Base-by-base conservation (phyloP, 2,888 invertebrate genomes). In the Drosophila emarginata region DNA sequence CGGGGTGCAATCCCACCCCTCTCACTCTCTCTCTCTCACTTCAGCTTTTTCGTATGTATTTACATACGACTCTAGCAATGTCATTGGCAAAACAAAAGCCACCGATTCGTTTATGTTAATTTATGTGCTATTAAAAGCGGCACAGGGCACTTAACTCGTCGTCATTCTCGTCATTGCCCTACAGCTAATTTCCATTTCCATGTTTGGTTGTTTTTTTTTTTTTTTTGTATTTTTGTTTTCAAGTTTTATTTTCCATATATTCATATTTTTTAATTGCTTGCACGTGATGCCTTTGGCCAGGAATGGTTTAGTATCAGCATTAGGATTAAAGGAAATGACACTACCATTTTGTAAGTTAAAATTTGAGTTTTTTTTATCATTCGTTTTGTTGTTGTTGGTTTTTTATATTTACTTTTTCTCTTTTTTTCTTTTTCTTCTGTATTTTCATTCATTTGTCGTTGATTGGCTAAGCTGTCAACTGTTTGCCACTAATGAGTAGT, bases 71-170 rank as follows among this genome's bases (percentile, higher is more conserved):
- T 78, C 85, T 85, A 57, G 82, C 87, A 77, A 87, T 76, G 79
- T 85, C 82, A 87, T 79, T 87, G 82, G 77, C 85, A 81, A 87
- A 87, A 87, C 87, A 87, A 84, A 71, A 71, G 69, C 61, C 64
- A 51, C 26, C 68, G 56, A 59, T 77, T 76, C 87, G 69, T 79
- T 87, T 85, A 83, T 83, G 82, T 57, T 85, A 83, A 83, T 83
- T 83, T 87, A 87, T 83, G 82, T 79, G 79, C 85, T 79, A 85
- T 83, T 83, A 87, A 87, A 87, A 81, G 82, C 85, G 77, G 67
- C 77, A 82, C 82, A 67, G 67, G 82, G 82, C 81, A 87, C 81
- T 81, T 81, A 81, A 81, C 81, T 87, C 84, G 76, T 65, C 68
- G 76, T 50, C 62, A 57, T 32, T 32, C 32, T 68, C 40, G 63